Evolutionary conservation across 64 coral and sea anemone genomes (phyloP), one percentile per base, ranked within the genome.

Genomic region (Cladopsammia gracilis): DNA sequence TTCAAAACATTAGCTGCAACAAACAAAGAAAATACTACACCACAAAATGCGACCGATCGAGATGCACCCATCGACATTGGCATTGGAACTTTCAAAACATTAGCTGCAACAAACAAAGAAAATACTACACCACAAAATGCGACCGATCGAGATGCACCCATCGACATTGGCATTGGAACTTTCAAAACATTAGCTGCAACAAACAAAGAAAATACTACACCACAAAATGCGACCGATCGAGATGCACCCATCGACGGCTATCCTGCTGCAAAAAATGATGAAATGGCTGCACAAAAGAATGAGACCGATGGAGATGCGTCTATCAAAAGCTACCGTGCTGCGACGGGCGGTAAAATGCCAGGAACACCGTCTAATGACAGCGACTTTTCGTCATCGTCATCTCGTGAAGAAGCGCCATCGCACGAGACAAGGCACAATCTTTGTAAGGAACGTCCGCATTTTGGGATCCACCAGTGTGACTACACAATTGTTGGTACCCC

Each of bases 401-500:
- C 2, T 34, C 34, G 2, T 34, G 34, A 2, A 34, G 34, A 34
- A 34, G 34, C 34, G 34, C 12, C 12, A 56, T 56, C 53, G 53
- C 53, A 56, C 53, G 12, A 56, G 12, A 12, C 53, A 12, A 56
- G 7, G 3, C 53, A 56, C 7, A 56, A 56, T 48, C 34, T 48
- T 48, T 64, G 60, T 60, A 64, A 65, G 25, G 60, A 83, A 12
- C 72, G 77, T 61, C 5, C 26, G 24, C n/a, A 15, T 2, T 5
- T 45, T 61, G 77, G 44, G 2, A 18, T 62, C 56, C 77, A 80
- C 25, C 58, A 62, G 4, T 84, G 80, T 84, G 61, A 62, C 45
- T 84, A 24, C 18, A 51, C 80, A 10, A 84, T 84, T 51, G 47
- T 84, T 50, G 47, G 80, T 24, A 67, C 80, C 18, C 80, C 80